Evolutionary conservation across 1,140 invertebrate species (phyloP), one percentile per base, ranked within the genome.

Genomic region (Chelonus insularis): DNA sequence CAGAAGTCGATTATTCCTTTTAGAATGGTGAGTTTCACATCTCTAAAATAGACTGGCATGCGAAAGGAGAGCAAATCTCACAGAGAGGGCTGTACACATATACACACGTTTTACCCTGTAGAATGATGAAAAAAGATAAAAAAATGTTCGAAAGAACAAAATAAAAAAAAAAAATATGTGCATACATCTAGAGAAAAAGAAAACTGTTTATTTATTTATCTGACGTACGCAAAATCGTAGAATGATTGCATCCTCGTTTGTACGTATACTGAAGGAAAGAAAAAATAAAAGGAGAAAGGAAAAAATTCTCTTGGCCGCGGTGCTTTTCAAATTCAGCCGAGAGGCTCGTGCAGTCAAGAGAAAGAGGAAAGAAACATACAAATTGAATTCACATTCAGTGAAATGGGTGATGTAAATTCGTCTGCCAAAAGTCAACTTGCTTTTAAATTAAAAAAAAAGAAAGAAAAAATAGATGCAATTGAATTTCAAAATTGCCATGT

Each of bases 41-140:
- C 34, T 12, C 9, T 18, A 18, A 55, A 55, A 55, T 55, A 55
- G 52, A 55, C 36, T 55, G 52, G 52, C 52, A 55, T n/a, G n/a
- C 50, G 50, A 12, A 34, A 37, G 16, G 14, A 16, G 25, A 14
- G 29, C 4, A 16, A 51, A 7, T 45, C 29, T 34, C 12, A 18
- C n/a, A 18, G 43, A 2, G 14, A 14, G 14, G 43, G 12, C 37
- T n/a, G 12, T 14, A 14, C 37, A 14, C 37, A 14, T 12, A 12
- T n/a, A 12, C 37, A 41, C 3, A n/a, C 14, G 8, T 45, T 21
- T 45, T 18, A 16, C 43, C 18, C 18, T 45, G 18, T 16, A 18
- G 43, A 45, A 18, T 8, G n/a, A n/a, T n/a, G n/a, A 8, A 8
- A 18, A 45, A n/a, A 4, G 16, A 12, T 6, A 12, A 37, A 37